Conservation (phyloP, 2,888 invertebrate species). For the Patella ulyssiponensis region DNA sequence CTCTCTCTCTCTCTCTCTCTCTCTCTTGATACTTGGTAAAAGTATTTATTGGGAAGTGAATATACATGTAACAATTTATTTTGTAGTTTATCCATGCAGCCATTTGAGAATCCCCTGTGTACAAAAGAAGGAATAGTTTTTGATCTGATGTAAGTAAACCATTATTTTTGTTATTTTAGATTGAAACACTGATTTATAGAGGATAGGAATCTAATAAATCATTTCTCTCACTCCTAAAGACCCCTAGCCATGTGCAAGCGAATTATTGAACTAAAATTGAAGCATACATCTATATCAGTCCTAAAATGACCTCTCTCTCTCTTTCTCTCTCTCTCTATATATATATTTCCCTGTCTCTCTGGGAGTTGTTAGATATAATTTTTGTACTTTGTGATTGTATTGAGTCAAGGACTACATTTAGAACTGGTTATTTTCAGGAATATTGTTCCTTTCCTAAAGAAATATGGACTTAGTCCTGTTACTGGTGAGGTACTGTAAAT, state of each 20-base stretch:
- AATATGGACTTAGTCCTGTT: slow-evolving; percentile 93
- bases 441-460: slow-evolving; percentile 88
- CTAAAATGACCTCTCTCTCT: too few species aligned
- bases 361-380: neutral
- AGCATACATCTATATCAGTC: too few species aligned
- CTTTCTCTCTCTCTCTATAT: too few species aligned
- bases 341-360: slow-evolving; percentile 7
- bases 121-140: slow-evolving; percentile 93
- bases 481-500: slow-evolving; percentile 82
- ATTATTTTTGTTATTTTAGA: neutral
- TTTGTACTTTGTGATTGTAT: neutral
- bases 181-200: neutral
- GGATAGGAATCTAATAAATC: neutral
- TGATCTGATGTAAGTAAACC: slow-evolving; percentile 78
- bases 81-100: slow-evolving; percentile 86
- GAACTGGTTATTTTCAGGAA: slow-evolving; percentile 73
- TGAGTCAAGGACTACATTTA: too few species aligned
- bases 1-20: too few species aligned
- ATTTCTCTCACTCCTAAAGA: neutral
- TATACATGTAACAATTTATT: slow-evolving; percentile 32
- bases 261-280: too few species aligned
- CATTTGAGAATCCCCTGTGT: slow-evolving; percentile 92
- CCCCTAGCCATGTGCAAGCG: too few species aligned
- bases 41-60: too few species aligned
- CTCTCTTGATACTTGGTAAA: too few species aligned